Base-by-base conservation (phyloP, 2,888 invertebrate genomes). In the Pristionchus maxplancki region DNA sequence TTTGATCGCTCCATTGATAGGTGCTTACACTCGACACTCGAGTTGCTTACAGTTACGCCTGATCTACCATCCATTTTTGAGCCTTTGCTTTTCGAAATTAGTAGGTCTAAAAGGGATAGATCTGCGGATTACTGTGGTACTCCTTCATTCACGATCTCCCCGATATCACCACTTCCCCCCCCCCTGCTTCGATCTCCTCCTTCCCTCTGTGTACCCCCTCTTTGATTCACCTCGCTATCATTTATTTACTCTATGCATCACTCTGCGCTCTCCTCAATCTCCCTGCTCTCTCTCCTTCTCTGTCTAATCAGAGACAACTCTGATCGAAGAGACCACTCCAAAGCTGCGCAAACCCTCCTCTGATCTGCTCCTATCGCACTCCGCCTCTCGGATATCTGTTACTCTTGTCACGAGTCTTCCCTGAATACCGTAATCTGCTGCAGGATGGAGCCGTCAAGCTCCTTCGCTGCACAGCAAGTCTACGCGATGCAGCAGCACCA, bases 361-460 rank as follows among this genome's bases (percentile, higher is more conserved):
- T 62, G 34, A n/a, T 34, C 53, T n/a, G n/a, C 17, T 50, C 58
- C 34, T 78, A 48, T 37, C 37, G 37, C 71, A 82, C 40, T 37
- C 82, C 31, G 20, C n/a, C n/a, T n/a, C n/a, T 84, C 34, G 67
- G 31, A 17, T 78, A n/a, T 89, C 90, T 89, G 84, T 88, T 89
- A 87, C 87, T 90, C 44, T 89, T 89, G 71, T 89, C 89, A 53
- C 37, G 82, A 83, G 34, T 53, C 6, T 31, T 58, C 34, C 64
- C 31, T 1, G 71, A 24, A 1, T 74, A 74, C 40, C 24, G 74
- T 74, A 74, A 74, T 74, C 37, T 40, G n/a, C 1, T 44, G 15
- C 78, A 78, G 78, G 28, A 83, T 83, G 82, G 82, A 83, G 34
- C 82, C 82, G 31, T 83, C 82, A 31, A 28, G 28, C 37, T 83